These are phyloP conservation scores for Drosophila trichaetosa DNA, from an alignment of 2,888 invertebrate species.

Conservation along the genomic window DNA sequence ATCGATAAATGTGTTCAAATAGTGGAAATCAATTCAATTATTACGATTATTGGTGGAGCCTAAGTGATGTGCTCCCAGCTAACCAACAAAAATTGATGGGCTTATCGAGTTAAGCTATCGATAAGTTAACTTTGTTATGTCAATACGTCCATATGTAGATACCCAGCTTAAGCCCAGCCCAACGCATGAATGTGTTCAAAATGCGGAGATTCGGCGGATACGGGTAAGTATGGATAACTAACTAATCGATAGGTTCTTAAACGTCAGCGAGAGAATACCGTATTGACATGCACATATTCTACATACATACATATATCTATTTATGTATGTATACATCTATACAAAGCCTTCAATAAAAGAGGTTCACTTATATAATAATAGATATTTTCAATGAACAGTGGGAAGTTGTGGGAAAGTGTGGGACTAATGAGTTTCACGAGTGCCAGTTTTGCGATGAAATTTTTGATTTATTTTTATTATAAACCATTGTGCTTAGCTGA, in stretches of 20 bases:
- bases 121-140: slow-evolving; percentile 13
- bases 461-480: slow-evolving; percentile 9
- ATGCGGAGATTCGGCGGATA: background rate
- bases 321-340: background rate
- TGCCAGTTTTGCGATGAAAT: background rate
- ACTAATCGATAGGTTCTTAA: background rate
- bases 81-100: background rate
- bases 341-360: background rate
- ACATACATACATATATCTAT: background rate
- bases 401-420: background rate
- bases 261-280: too few relatives aligned
- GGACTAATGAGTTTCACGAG: background rate
- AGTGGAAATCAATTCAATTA: slow-evolving; percentile 41
- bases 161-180: background rate
- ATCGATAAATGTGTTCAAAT: slow-evolving; percentile 51
- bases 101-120: slow-evolving; percentile 19
- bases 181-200: slow-evolving; percentile 10
- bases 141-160: background rate
- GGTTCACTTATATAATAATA: background rate
- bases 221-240: background rate
- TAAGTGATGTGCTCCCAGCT: background rate
- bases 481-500: slow-evolving; percentile 15
- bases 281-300: background rate
- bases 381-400: background rate
- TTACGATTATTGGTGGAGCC: slow-evolving; percentile 12